Conservation (phyloP, 2,888 invertebrate genomes). For the Drosophila robusta region DNA sequence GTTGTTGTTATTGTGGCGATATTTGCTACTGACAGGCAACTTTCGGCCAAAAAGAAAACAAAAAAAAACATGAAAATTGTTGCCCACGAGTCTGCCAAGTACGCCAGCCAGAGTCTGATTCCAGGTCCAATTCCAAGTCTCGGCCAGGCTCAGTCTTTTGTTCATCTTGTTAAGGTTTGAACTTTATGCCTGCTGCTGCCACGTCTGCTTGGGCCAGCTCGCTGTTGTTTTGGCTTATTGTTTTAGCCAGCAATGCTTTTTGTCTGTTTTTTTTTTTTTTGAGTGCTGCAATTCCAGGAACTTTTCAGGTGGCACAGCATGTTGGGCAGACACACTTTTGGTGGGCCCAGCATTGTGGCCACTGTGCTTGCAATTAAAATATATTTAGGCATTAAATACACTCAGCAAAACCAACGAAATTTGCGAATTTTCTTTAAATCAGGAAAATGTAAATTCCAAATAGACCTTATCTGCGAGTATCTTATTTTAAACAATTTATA, state of each 20-base stretch:
- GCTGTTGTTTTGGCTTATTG: conserved; percentile 63
- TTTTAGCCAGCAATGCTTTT: conserved; percentile 43
- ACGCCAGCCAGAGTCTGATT: conserved; percentile 36
- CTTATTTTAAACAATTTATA: too few relatives aligned
- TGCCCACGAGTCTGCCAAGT: conserved; percentile 81
- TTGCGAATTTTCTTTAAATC: too few relatives aligned
- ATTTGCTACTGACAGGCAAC: conserved; percentile 67
- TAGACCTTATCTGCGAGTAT: too few relatives aligned
- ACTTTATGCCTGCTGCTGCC: conserved; percentile 71
- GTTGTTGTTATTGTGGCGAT: conserved; percentile 20
- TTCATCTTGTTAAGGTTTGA: conserved; percentile 78
- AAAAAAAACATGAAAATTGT: conserved; percentile 77
- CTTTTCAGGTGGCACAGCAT: conserved; percentile 81
- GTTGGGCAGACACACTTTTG: conserved; percentile 75
- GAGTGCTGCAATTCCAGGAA: conserved; percentile 73
- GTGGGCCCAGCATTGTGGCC: conserved; percentile 63
- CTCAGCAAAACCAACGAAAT: not conserved
- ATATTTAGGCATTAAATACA: conserved; percentile 56
- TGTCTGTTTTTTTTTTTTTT: conserved; percentile 35
- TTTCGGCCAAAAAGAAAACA: conserved; percentile 17
- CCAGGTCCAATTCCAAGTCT: conserved; percentile 9
- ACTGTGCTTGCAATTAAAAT: conserved; percentile 70
- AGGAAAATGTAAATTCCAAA: too few relatives aligned
- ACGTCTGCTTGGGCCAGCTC: conserved; percentile 20
- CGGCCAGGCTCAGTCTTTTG: conserved; percentile 56